Evolutionary conservation across 2,888 invertebrate species (phyloP), one percentile per base, ranked within the genome.

Genomic region (Pachliopta kotzebuea): DNA sequence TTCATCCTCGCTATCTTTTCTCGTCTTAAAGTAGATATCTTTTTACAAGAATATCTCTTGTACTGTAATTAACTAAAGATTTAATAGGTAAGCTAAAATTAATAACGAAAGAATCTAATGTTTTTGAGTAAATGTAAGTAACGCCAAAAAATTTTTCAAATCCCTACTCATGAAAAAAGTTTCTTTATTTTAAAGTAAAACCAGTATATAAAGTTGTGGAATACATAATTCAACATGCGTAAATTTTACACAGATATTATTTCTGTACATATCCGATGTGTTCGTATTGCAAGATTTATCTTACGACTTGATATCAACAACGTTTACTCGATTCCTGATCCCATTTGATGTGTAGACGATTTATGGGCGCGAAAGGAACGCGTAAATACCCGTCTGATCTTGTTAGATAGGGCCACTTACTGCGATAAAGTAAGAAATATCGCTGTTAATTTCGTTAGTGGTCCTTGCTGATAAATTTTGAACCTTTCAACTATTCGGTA

Each of bases 381-480:
- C 55, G 64, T 67, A 68, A 60, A 67, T 67, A 54, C 58, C 50
- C 52, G 52, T 42, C 53, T 63, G 55, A 61, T 67, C 64, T 62
- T 54, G 60, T 62, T 55, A 64, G 57, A 68, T 50, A 58, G 55
- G 50, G 55, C 62, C 60, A 63, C 67, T 68, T 63, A 57, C 52
- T 53, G 29, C 67, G 63, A 65, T 67, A 62, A 64, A 60, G 54
- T 62, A 67, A 66, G 63, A 71, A 64, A 63, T 64, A 69, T 64
- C 52, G 63, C 56, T 65, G 67, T 62, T 66, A 68, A 68, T 68
- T 67, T 59, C 55, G 61, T 53, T 54, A 64, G 64, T 52, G 53
- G 56, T 29, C 60, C 66, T 67, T 61, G 42, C 54, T 53, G 20
- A 63, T 31, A 63, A 8, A 26, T 53, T 63, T 21, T 53, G 53